Conservation (phyloP, 2,113 vertebrate genomes). For the Anthoscopus minutus region DNA sequence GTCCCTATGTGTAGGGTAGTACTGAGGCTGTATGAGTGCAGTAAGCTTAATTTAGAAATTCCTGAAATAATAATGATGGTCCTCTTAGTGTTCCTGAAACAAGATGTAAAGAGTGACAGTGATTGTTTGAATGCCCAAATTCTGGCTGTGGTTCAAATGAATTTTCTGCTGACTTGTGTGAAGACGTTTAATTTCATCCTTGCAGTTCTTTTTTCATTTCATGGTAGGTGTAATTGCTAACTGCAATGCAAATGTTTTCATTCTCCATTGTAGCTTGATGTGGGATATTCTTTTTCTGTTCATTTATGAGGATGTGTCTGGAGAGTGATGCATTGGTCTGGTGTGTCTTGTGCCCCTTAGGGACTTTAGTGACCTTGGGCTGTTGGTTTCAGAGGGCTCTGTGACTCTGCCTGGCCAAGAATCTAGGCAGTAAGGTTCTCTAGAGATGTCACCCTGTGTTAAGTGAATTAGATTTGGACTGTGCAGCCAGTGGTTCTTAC, state of each 20-base stretch:
- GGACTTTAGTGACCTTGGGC: not conserved
- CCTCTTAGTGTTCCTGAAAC: not conserved
- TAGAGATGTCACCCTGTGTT: not conserved
- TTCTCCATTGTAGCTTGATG: not conserved
- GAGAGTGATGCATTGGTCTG: not conserved
- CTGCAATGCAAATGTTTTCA: not conserved
- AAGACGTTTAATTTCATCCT: not conserved
- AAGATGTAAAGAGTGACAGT: not conserved
- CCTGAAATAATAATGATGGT: not conserved
- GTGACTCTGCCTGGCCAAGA: not conserved
- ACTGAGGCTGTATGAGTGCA: not conserved
- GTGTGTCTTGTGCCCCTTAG: not conserved
- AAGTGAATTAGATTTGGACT: constrained; percentile 14
- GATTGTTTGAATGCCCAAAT: not conserved
- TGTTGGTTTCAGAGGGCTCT: not conserved
- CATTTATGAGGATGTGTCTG: not conserved
- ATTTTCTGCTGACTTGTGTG: not conserved
- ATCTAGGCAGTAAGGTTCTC: not conserved
- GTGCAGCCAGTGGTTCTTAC: constrained; percentile 46
- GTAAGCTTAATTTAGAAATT: not conserved
- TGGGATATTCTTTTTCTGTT: not conserved
- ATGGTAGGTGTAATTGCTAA: not conserved
- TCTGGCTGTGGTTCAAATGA: not conserved
- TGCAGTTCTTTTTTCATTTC: not conserved
- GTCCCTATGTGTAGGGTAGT: not conserved